phyloP scores from a whole-genome alignment of 2,888 invertebrate genomes.

The Gymnocheta viridis region DNA sequence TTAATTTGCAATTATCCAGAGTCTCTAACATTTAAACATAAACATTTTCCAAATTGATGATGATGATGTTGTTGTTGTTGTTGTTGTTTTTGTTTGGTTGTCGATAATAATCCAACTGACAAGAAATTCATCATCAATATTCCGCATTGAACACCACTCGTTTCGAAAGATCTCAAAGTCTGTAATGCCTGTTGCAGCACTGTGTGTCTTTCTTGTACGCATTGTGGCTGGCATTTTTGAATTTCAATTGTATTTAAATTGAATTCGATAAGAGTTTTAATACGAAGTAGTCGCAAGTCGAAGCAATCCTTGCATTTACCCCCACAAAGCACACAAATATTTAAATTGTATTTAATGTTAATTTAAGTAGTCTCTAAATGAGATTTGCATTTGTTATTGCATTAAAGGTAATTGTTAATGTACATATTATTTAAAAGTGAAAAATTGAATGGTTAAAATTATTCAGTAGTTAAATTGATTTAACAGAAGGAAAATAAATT shows the following conservation, averaged over 20 bases:
- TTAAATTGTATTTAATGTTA: slow-evolving; percentile 44
- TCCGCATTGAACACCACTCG: background rate
- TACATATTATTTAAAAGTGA: background rate
- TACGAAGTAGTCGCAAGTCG: background rate
- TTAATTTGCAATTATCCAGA: slow-evolving; percentile 54
- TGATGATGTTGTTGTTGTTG: slow-evolving; percentile 62
- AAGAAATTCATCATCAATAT: slow-evolving; percentile 61
- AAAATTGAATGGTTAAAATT: background rate
- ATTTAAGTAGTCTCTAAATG: slow-evolving; percentile 3
- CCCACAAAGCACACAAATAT: slow-evolving; percentile 1
- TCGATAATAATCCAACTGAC: slow-evolving; percentile 59
- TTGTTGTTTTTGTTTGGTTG: slow-evolving; percentile 57
- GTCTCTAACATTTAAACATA: slow-evolving; percentile 33
- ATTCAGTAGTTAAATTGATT: background rate
- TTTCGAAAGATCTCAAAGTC: slow-evolving; percentile 1
- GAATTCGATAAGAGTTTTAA: slow-evolving; percentile 52
- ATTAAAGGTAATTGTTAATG: background rate
- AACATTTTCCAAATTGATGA: slow-evolving; percentile 58
- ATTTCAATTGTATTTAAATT: slow-evolving; percentile 63
- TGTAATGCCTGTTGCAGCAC: background rate
- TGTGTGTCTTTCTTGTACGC: slow-evolving; percentile 36
- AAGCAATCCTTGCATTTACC: slow-evolving; percentile 22
- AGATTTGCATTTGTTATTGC: slow-evolving; percentile 20
- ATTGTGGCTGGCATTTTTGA: slow-evolving; percentile 51
- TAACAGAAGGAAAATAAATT: background rate